phyloP scores from a whole-genome alignment of 2,888 invertebrate species.

The Rhamphomyia laevipes region DNA sequence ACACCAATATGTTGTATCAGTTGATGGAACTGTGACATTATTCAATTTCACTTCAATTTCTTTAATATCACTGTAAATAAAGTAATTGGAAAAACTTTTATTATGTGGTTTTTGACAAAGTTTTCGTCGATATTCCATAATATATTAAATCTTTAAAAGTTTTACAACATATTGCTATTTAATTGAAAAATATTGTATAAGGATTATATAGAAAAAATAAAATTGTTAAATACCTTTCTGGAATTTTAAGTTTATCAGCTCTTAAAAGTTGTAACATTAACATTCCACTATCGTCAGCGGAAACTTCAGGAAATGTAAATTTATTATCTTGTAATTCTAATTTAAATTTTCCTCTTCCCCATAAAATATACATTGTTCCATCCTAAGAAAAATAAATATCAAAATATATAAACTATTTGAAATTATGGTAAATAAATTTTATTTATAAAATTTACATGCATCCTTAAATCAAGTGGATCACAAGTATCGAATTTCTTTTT shows the following conservation, averaged over 20 bases:
- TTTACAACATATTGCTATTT: too few relatives aligned
- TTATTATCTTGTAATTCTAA: constrained; percentile 39
- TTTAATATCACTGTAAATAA: constrained; percentile 36
- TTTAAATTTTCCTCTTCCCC: constrained; percentile 69
- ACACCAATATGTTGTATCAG: constrained; percentile 97
- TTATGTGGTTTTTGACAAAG: background rate
- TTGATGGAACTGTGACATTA: constrained; percentile 60
- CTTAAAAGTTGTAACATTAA: constrained; percentile 58
- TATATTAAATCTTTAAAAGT: too few relatives aligned
- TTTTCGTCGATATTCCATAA: background rate
- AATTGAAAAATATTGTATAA: too few relatives aligned
- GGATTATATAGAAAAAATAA: too few relatives aligned
- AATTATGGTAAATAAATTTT: background rate
- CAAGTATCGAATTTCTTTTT: constrained; percentile 76
- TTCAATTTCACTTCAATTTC: constrained; percentile 50
- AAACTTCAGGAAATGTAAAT: constrained; percentile 32
- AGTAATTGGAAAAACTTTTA: too few relatives aligned
- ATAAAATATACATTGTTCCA: constrained; percentile 79
- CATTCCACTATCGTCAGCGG: constrained; percentile 52
- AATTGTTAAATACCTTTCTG: constrained; percentile 38
- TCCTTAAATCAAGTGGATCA: constrained; percentile 48
- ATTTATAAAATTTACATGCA: constrained; percentile 29
- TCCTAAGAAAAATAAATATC: constrained; percentile 47
- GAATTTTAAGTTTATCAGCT: constrained; percentile 36
- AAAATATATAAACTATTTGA: constrained; percentile 5